Evolutionary conservation across 2,888 invertebrate genomes (phyloP).

Genomic region (Lymantria dispar): DNA sequence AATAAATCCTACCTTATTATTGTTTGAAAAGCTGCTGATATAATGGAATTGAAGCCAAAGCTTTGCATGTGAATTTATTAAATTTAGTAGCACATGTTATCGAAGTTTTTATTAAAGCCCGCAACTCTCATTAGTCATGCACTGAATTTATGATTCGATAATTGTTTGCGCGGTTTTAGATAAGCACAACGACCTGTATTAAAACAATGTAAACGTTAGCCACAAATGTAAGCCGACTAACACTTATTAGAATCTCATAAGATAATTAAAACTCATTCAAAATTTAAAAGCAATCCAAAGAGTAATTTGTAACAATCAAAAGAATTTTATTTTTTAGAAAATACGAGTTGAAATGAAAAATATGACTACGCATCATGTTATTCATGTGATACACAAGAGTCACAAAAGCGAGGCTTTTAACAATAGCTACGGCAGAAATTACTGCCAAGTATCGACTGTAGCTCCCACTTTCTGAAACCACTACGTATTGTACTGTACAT

Average conservation of each 20-base stretch:
- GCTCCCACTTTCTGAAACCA: constrained; percentile 52
- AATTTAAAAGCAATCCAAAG: not conserved
- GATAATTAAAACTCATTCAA: not conserved
- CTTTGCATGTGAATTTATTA: constrained; percentile 26
- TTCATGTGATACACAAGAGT: constrained; percentile 52
- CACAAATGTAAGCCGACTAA: constrained; percentile 7
- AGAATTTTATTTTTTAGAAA: constrained; percentile 21
- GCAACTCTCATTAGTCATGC: constrained; percentile 51
- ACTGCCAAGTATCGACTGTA: constrained; percentile 52
- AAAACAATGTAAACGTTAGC: constrained; percentile 17
- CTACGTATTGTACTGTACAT: constrained; percentile 40
- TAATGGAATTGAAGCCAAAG: constrained; percentile 24
- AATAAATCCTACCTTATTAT: constrained; percentile 48
- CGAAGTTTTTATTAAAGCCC: constrained; percentile 47
- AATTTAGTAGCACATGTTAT: constrained; percentile 25
- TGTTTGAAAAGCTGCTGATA: constrained; percentile 41
- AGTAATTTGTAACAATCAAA: not conserved
- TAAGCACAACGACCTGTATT: constrained; percentile 59
- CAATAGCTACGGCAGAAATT: constrained; percentile 55
- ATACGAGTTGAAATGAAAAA: constrained; percentile 39
- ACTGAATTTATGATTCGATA: constrained; percentile 67
- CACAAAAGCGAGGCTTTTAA: constrained; percentile 44
- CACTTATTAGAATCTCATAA: too few relatives aligned
- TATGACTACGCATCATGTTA: constrained; percentile 42
- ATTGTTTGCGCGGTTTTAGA: constrained; percentile 69